These are phyloP conservation scores for Flexamia atlantica DNA, from an alignment of 2,888 invertebrate species.

Conservation along the genomic window DNA sequence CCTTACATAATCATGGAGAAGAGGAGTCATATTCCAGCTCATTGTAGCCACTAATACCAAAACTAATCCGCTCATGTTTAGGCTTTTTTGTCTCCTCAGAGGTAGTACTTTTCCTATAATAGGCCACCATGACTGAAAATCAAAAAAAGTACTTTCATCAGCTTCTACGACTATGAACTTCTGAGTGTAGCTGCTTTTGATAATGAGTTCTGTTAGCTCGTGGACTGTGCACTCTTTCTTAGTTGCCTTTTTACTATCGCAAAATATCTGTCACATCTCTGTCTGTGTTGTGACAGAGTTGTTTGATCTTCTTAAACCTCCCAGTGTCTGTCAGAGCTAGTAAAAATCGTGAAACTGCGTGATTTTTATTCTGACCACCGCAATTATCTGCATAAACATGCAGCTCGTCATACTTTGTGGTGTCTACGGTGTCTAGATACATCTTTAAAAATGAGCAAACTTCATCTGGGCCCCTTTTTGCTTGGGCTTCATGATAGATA, in stretches of 20 bases:
- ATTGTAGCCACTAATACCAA: constrained; percentile 3
- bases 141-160: constrained; percentile 56
- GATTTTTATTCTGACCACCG: constrained; percentile 70
- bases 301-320: constrained; percentile 64
- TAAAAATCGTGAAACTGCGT: constrained; percentile 62
- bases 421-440: constrained; percentile 48
- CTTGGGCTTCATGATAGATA: constrained; percentile 69
- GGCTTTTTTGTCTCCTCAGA: constrained; percentile 23
- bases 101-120: constrained; percentile 63
- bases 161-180: constrained; percentile 65
- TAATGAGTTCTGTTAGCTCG: constrained; percentile 62
- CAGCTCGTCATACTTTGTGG: constrained; percentile 59
- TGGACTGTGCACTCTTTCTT: constrained; percentile 52
- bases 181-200: constrained; percentile 8
- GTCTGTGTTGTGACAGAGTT: constrained; percentile 61
- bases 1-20: background rate
- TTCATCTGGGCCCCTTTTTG: constrained; percentile 67
- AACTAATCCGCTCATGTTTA: constrained; percentile 33
- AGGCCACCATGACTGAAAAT: constrained; percentile 66
- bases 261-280: constrained; percentile 58
- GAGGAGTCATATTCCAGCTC: constrained; percentile 1
- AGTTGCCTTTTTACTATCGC: constrained; percentile 46
- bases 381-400: constrained; percentile 70
- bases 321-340: constrained; percentile 64
- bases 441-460: constrained; percentile 64